Conservation (phyloP, 2,797 vertebrate genomes). For the Hoplostethus atlanticus region DNA sequence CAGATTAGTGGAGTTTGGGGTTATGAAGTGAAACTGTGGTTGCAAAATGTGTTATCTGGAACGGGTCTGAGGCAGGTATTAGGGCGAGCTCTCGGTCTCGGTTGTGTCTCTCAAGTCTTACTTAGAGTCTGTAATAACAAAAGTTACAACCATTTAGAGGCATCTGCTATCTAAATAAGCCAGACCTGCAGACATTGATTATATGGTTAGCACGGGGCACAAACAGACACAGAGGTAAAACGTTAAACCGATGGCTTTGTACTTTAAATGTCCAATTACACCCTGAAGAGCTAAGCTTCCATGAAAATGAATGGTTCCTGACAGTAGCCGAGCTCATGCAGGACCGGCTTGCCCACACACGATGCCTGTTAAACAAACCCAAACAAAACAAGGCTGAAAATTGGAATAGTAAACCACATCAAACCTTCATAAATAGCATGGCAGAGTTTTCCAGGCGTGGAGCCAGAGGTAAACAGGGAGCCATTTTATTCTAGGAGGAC, state of each 20-base stretch:
- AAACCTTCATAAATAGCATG: constrained; percentile 69
- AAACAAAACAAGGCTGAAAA: constrained; percentile 78
- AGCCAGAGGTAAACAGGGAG: constrained; percentile 69
- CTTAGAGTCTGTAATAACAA: constrained; percentile 32
- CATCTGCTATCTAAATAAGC: constrained; percentile 49
- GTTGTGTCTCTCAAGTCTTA: not conserved
- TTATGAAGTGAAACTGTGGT: constrained; percentile 26
- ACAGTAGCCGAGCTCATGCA: constrained; percentile 64
- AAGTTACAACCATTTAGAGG: constrained; percentile 52
- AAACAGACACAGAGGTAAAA: constrained; percentile 70
- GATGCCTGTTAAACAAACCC: constrained; percentile 73
- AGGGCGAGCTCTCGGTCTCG: constrained; percentile 1
- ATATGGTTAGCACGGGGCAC: constrained; percentile 54
- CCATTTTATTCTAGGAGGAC: constrained; percentile 53
- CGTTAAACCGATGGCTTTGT: constrained; percentile 68
- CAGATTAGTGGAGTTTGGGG: constrained; percentile 54
- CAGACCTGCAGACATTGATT: constrained; percentile 70
- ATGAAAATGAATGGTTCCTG: constrained; percentile 73
- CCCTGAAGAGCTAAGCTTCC: constrained; percentile 64
- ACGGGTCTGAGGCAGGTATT: constrained; percentile 13
- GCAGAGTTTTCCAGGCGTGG: constrained; percentile 63
- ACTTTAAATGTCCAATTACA: constrained; percentile 78
- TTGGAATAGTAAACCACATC: constrained; percentile 75
- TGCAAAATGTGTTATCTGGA: constrained; percentile 38
- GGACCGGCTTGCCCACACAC: constrained; percentile 74